Conservation (phyloP, 2,888 invertebrate genomes). For the Cyclophora punctaria region DNA sequence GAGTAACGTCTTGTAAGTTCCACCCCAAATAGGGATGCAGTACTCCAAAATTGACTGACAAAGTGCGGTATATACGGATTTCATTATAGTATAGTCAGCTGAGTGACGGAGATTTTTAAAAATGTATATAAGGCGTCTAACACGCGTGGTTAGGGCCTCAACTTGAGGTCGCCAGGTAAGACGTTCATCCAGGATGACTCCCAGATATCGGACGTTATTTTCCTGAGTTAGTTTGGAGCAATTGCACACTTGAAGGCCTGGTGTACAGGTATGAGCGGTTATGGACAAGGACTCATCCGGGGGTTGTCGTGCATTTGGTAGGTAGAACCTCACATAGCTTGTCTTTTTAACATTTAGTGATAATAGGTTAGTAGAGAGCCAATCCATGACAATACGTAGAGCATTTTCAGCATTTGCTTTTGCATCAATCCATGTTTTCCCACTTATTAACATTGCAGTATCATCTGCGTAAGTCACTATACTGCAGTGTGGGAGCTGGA, state of each 20-base stretch:
- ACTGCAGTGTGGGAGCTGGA: background rate
- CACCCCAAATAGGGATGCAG: constrained; percentile 2
- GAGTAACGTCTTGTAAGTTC: background rate
- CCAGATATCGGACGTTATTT: background rate
- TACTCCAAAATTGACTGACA: background rate
- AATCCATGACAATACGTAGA: background rate
- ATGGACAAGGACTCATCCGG: background rate
- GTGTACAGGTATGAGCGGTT: background rate
- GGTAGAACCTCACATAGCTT: background rate
- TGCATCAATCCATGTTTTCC: background rate
- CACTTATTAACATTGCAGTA: constrained; percentile 2
- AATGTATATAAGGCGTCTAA: constrained; percentile 1
- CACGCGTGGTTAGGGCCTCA: background rate
- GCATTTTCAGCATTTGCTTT: too few species aligned
- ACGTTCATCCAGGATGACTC: background rate
- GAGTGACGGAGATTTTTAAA: background rate
- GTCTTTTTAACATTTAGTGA: constrained; percentile 2
- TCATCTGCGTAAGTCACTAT: constrained; percentile 5
- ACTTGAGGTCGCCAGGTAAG: constrained; percentile 2
- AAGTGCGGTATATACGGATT: background rate
- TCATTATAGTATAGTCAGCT: background rate
- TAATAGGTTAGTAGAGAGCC: background rate
- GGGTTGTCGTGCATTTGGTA: background rate
- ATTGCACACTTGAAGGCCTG: background rate
- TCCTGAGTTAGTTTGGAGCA: background rate